Evolutionary conservation across 2,888 invertebrate species (phyloP).

Genomic region (Oxycera nigricornis): DNA sequence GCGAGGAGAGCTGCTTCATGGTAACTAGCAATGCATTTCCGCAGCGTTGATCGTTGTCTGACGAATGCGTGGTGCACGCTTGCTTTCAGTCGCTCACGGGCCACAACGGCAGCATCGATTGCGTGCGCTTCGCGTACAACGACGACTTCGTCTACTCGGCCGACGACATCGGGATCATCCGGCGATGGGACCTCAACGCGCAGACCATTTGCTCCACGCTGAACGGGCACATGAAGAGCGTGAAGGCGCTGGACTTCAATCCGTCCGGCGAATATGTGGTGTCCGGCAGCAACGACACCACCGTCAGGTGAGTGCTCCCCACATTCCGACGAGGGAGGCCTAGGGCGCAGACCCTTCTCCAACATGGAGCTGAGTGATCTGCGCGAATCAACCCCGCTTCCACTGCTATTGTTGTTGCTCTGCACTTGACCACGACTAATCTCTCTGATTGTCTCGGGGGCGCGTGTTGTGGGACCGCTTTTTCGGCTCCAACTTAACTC

Average conservation of each 20-base stretch:
- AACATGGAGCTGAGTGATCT: neutral
- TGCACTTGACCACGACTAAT: neutral
- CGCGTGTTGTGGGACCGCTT: too few species aligned
- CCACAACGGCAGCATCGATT: conserved; percentile 92
- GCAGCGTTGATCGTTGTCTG: conserved; percentile 4
- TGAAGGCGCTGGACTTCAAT: conserved; percentile 94
- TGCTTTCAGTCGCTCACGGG: conserved; percentile 81
- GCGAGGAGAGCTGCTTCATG: conserved; percentile 94
- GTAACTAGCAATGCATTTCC: conserved; percentile 61
- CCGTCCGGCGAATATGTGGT: conserved; percentile 94
- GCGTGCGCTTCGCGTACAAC: conserved; percentile 92
- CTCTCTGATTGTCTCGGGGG: too few species aligned
- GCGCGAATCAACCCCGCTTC: neutral
- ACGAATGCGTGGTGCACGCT: neutral
- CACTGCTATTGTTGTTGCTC: neutral
- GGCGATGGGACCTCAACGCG: conserved; percentile 96
- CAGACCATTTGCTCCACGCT: conserved; percentile 60
- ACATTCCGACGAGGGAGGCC: neutral
- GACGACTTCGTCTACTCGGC: conserved; percentile 96
- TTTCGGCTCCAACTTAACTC: neutral
- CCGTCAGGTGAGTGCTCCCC: conserved; percentile 60
- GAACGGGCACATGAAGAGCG: conserved; percentile 75
- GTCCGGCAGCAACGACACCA: conserved; percentile 91
- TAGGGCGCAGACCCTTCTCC: neutral
- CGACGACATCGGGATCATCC: conserved; percentile 90